Conservation (phyloP, 2,888 invertebrate species). For the Digitonthophagus gazella region DNA sequence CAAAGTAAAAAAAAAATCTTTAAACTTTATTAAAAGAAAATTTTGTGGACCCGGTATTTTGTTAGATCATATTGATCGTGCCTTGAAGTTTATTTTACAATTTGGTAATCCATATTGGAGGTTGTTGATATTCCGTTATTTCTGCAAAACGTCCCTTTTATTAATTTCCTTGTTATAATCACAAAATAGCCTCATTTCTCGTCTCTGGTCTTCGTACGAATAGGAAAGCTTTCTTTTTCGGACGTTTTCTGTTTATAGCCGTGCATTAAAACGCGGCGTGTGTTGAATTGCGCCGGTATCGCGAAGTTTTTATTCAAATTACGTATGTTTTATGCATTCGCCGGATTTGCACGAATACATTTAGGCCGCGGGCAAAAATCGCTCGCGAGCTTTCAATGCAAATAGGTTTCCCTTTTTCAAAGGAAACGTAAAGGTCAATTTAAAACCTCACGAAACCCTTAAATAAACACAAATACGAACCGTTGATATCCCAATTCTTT, state of each 20-base stretch:
- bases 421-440: neutral
- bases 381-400: neutral
- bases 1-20: too few species aligned
- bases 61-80: conserved; percentile 59
- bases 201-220: too few species aligned
- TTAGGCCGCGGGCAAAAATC: neutral
- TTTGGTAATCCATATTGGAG: conserved; percentile 61
- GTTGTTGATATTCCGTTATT: conserved; percentile 43
- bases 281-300: neutral
- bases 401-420: neutral
- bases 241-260: neutral
- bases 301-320: conserved; percentile 3
- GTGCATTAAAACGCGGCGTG: neutral
- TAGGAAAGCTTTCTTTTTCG: neutral
- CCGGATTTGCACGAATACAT: neutral
- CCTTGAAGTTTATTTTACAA: conserved; percentile 53
- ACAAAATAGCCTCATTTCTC: neutral
- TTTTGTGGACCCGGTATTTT: conserved; percentile 44
- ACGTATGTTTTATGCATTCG: conserved; percentile 10
- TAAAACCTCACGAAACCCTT: neutral
- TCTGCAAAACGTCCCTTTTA: conserved; percentile 15
- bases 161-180: neutral
- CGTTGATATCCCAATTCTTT: neutral
- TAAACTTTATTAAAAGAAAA: conserved; percentile 2
- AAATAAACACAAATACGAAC: neutral